Percentiles rank a stretch among this genome's conserved stretches.
Evolutionary conservation across 2,113 vertebrate species (phyloP).

Genomic region (Pardalotus punctatus): DNA sequence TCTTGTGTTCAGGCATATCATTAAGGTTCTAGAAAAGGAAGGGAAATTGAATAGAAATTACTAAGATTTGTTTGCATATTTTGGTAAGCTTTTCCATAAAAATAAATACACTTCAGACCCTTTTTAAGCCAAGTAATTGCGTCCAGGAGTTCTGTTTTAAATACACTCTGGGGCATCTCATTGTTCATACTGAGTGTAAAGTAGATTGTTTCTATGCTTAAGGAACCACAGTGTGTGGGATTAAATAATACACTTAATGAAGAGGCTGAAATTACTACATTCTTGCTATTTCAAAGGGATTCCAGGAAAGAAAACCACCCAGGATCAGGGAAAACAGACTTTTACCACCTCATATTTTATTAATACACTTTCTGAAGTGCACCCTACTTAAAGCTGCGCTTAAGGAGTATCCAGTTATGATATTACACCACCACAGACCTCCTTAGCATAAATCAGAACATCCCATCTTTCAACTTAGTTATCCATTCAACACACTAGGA

Average conservation of each 20-base stretch:
- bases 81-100: conserved; percentile 4
- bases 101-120: neutral
- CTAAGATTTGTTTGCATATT: neutral
- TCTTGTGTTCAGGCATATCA: neutral
- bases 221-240: conserved; percentile 1
- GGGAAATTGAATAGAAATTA: neutral
- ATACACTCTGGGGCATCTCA: conserved; percentile 25
- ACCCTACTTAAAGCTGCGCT: conserved; percentile 2
- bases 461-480: neutral
- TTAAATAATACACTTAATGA: conserved; percentile 48
- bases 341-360: conserved; percentile 37
- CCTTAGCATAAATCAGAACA: neutral
- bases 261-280: conserved; percentile 24
- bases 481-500: neutral
- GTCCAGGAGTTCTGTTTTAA: conserved; percentile 31
- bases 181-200: conserved; percentile 40
- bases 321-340: conserved; percentile 15
- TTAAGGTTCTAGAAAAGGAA: neutral
- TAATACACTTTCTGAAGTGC: neutral
- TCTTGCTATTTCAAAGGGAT: conserved; percentile 35
- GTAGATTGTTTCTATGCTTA: conserved; percentile 28
- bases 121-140: conserved; percentile 46
- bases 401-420: neutral
- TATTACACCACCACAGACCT: neutral
- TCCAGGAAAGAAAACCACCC: conserved; percentile 49